phyloP scores from a whole-genome alignment of 2,113 vertebrate genomes.

The Upupa epops region DNA sequence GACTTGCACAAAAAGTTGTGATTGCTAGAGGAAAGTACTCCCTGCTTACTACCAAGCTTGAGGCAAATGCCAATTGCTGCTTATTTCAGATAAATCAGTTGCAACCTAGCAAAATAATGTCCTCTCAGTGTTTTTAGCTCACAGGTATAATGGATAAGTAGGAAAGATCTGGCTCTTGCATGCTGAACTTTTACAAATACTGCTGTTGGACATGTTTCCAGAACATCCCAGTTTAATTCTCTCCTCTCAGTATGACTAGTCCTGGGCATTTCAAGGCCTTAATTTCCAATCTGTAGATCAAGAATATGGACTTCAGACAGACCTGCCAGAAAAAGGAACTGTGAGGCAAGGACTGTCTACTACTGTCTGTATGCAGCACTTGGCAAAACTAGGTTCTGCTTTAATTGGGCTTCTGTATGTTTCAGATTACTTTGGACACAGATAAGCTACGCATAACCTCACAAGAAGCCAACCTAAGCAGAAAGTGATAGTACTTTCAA shows the following conservation, averaged over 20 bases:
- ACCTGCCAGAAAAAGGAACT: not conserved
- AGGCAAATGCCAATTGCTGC: not conserved
- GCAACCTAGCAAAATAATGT: not conserved
- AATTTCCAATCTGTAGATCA: constrained; percentile 16
- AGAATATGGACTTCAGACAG: not conserved
- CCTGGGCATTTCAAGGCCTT: not conserved
- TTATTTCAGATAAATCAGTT: not conserved
- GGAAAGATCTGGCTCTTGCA: not conserved
- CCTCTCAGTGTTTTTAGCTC: not conserved
- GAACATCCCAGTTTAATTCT: not conserved
- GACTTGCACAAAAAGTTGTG: not conserved
- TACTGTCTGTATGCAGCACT: not conserved
- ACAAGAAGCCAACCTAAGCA: not conserved
- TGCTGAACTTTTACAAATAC: not conserved
- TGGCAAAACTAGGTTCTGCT: not conserved
- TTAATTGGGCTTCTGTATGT: not conserved
- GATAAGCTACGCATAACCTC: not conserved
- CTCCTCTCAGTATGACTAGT: not conserved
- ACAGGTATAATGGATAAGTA: not conserved
- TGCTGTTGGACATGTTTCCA: not conserved
- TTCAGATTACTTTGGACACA: not conserved
- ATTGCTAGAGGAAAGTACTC: not conserved
- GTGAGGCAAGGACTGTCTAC: not conserved
- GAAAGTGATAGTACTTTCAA: not conserved
- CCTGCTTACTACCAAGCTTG: not conserved